Conservation (phyloP, 2,797 vertebrate genomes). For the Arremon aurantiirostris region DNA sequence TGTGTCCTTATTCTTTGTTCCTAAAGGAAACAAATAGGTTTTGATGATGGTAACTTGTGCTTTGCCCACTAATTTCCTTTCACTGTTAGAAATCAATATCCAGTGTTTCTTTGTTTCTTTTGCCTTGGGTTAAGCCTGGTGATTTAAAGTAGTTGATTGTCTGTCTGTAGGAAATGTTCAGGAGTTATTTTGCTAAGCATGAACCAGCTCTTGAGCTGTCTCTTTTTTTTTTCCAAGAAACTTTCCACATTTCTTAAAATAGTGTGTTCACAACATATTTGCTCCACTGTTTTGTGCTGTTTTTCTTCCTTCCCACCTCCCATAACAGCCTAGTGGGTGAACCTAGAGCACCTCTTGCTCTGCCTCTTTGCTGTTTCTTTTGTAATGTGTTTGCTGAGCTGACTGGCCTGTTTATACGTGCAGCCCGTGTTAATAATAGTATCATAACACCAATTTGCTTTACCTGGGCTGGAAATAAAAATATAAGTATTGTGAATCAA, state of each 20-base stretch:
- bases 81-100: background rate
- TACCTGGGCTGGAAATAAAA: conserved; percentile 66
- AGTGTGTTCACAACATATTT: conserved; percentile 27
- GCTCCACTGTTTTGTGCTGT: background rate
- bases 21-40: background rate
- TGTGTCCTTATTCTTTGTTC: background rate
- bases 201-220: background rate
- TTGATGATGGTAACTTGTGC: background rate
- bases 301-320: conserved; percentile 26
- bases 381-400: conserved; percentile 64
- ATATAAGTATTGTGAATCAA: conserved; percentile 53
- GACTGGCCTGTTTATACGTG: conserved; percentile 65
- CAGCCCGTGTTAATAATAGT: conserved; percentile 65
- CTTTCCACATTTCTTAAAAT: background rate
- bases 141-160: background rate
- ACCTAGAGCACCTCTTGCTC: conserved; percentile 26
- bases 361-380: conserved; percentile 48
- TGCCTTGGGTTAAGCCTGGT: background rate
- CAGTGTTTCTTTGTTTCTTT: background rate
- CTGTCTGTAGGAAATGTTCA: background rate
- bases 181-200: background rate
- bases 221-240: background rate
- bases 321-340: conserved; percentile 2
- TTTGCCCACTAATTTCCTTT: background rate
- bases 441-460: conserved; percentile 68